Evolutionary conservation across 30 jellyfish, hydroid and myxozoan species (phyloP).

Genomic region (Cassiopea xamachana): DNA sequence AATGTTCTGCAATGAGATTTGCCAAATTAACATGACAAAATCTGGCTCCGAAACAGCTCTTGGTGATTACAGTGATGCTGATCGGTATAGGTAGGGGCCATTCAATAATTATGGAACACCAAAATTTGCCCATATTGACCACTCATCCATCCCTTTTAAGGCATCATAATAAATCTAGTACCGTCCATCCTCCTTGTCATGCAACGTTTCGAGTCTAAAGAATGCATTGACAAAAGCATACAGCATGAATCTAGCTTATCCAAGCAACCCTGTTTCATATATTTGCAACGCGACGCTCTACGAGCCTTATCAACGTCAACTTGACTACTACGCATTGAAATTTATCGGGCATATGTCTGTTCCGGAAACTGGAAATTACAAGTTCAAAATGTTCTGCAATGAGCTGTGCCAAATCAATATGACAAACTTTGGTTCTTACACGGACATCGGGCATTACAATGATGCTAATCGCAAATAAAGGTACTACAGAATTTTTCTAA

Average conservation of each 20-base stretch:
- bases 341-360: slow-evolving; percentile 40
- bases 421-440: slow-evolving; percentile 27
- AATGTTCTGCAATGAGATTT: slow-evolving; percentile 56
- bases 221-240: neutral
- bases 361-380: slow-evolving; percentile 28
- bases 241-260: slow-evolving; percentile 27
- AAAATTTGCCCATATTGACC: no score
- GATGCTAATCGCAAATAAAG: neutral
- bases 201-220: no score
- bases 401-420: slow-evolving; percentile 42
- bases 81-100: no score
- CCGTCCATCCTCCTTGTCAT: no score
- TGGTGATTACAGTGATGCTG: neutral
- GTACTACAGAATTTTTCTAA: no score
- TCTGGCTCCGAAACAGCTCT: slow-evolving; percentile 43
- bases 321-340: slow-evolving; percentile 46
- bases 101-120: no score
- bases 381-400: slow-evolving; percentile 44
- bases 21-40: slow-evolving; percentile 33
- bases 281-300: slow-evolving; percentile 44
- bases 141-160: no score
- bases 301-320: slow-evolving; percentile 37
- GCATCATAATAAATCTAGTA: no score
- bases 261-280: slow-evolving; percentile 37
- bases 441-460: slow-evolving; percentile 23